Percentiles rank a stretch among this genome's conserved stretches.
Evolutionary conservation across 2,797 vertebrate genomes (phyloP).

Genomic region (Tadarida brasiliensis): DNA sequence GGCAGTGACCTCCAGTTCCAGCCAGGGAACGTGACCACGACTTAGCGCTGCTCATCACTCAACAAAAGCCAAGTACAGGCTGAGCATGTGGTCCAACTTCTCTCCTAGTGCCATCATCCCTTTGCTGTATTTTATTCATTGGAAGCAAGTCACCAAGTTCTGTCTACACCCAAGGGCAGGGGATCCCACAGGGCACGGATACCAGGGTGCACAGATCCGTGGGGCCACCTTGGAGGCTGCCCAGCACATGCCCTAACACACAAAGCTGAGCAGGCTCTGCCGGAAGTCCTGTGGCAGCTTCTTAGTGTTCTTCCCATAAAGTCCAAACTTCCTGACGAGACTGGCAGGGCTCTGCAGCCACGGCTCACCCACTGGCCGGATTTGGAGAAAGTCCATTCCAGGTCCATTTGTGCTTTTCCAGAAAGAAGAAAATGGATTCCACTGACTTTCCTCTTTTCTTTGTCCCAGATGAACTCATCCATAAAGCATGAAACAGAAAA

Average conservation of each 20-base stretch:
- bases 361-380: too few species aligned
- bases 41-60: neutral
- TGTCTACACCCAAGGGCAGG: neutral
- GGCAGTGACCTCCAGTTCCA: neutral
- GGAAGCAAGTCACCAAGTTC: neutral
- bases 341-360: too few species aligned
- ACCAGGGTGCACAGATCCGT: fast-evolving
- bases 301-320: neutral
- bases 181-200: neutral
- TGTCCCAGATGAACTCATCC: neutral
- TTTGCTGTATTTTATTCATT: neutral
- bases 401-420: neutral
- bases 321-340: fast-evolving
- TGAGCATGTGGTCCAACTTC: too few species aligned
- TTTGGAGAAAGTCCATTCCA: neutral
- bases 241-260: neutral
- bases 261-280: neutral
- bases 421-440: neutral
- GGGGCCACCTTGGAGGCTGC: neutral
- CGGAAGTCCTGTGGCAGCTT: neutral
- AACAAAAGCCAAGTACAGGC: neutral
- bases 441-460: conserved; percentile 19
- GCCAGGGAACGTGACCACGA: neutral
- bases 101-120: neutral
- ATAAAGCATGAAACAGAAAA: neutral